Base-by-base conservation (phyloP, 2,888 invertebrate species). In the Nomada ruficornis region DNA sequence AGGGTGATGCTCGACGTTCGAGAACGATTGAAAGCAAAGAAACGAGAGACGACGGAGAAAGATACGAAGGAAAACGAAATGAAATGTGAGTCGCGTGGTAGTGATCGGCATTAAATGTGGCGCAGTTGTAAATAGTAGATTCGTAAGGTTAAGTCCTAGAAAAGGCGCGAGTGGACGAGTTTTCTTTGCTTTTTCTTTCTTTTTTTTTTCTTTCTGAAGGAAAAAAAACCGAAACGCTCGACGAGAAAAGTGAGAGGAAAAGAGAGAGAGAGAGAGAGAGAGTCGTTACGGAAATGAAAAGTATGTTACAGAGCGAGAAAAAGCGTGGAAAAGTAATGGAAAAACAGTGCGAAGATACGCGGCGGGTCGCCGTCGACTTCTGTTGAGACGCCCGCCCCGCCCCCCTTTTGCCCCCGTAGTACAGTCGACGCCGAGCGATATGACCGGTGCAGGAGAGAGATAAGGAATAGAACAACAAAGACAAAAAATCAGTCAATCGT, bases 331-430 rank as follows among this genome's bases (percentile, higher is more conserved):
- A 29, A 63, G 11, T 57, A 64, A 23, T 3, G 13, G n/a, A 42
- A 23, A 36, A 20, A 52, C n/a, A 73, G 59, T 67, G 63, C 69
- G 62, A 76, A 77, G 82, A 89, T 88, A 88, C 86, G 90, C 89
- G 90, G 89, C 89, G 89, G 89, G 89, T 86, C 88, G 89, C 85
- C 90, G 90, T 88, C 88, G 89, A 88, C 87, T 86, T 90, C 91
- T 91, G 88, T 92, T 91, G 90, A 91, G 90, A 89, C 89, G 88
- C 88, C 88, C 89, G 90, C 87, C 88, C 86, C 75, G 71, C 83
- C 64, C 73, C 79, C 83, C 74, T 75, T 83, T 78, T 78, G 78
- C 83, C 77, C 82, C 82, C 65, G 80, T 82, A 87, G 64, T 65
- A 65, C 77, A 72, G 74, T 65, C 47, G 73, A 74, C 76, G 69